Conservation (phyloP, 2,113 vertebrate species). For the Forbesichthys agassizii region DNA sequence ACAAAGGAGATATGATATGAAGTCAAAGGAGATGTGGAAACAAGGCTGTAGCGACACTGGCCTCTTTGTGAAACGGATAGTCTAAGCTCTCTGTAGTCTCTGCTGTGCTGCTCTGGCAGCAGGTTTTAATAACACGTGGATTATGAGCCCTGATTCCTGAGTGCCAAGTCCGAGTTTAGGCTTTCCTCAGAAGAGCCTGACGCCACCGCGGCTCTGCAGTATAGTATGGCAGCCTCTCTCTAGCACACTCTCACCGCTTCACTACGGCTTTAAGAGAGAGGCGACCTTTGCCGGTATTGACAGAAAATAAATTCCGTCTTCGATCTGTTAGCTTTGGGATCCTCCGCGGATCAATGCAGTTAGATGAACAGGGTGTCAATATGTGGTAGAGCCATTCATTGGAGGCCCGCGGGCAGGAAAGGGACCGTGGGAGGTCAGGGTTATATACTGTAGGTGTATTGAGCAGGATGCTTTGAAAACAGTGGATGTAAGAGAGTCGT, state of each 20-base stretch:
- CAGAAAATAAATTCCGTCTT: conserved; percentile 79
- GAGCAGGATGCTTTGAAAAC: conserved; percentile 57
- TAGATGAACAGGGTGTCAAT: conserved; percentile 74
- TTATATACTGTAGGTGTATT: conserved; percentile 49
- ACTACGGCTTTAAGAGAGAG: conserved; percentile 60
- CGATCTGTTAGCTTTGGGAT: conserved; percentile 79
- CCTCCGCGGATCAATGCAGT: conserved; percentile 75
- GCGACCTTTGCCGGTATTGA: conserved; percentile 81
- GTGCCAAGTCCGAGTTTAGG: conserved; percentile 63
- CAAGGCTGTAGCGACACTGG: conserved; percentile 65
- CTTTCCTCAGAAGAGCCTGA: conserved; percentile 63
- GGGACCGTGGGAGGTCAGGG: conserved; percentile 56
- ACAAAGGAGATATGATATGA: conserved; percentile 70
- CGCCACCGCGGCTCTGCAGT: conserved; percentile 21
- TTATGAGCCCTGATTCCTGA: conserved; percentile 64
- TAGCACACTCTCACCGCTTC: conserved; percentile 23
- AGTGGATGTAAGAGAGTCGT: conserved; percentile 20
- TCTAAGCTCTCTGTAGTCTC: conserved; percentile 70
- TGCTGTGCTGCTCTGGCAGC: conserved; percentile 66
- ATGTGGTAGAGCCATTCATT: conserved; percentile 44
- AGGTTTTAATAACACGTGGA: conserved; percentile 72
- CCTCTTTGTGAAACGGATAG: conserved; percentile 73
- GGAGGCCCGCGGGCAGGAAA: conserved; percentile 32
- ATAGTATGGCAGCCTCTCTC: background rate
- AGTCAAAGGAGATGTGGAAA: conserved; percentile 72